Evolutionary conservation across 2,797 vertebrate species (phyloP).

Genomic region (Neosilurus mollespiculum): DNA sequence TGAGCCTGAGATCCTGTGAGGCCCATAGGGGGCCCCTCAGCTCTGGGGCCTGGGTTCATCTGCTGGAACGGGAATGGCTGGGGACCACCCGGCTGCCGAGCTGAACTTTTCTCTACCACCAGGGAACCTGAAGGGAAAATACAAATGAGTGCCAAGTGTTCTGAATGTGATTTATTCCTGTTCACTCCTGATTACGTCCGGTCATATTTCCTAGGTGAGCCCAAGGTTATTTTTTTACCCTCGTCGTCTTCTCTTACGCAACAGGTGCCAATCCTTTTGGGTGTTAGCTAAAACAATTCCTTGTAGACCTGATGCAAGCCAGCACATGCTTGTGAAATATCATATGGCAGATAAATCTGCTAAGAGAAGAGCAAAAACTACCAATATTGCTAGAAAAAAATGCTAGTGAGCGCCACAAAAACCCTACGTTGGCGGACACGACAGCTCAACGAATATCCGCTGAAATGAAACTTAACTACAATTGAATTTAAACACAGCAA

Average conservation of each 20-base stretch:
- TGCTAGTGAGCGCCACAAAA: not conserved
- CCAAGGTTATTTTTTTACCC: not conserved
- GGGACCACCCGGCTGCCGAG: conserved; percentile 57
- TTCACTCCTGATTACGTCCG: not conserved
- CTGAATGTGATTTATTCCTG: not conserved
- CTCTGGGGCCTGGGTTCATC: conserved; percentile 66
- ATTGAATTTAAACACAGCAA: not conserved
- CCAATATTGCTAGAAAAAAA: not conserved
- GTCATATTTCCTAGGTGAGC: not conserved
- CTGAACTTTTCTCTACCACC: conserved; percentile 70
- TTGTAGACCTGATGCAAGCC: not conserved
- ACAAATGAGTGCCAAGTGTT: not conserved
- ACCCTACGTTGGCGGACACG: not conserved
- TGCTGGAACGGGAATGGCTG: conserved; percentile 56
- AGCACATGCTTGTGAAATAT: not conserved
- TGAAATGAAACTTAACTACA: not conserved
- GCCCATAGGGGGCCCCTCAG: conserved; percentile 60
- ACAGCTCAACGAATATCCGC: not conserved
- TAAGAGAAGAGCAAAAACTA: not conserved
- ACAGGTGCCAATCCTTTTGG: not conserved
- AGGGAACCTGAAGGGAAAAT: conserved; percentile 67
- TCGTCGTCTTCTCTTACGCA: not conserved
- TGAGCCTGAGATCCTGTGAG: conserved; percentile 54
- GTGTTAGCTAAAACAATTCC: too few species aligned
- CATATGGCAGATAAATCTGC: not conserved